These are phyloP conservation scores for Melospiza georgiana DNA, from an alignment of 2,113 vertebrate genomes.

Conservation along the genomic window DNA sequence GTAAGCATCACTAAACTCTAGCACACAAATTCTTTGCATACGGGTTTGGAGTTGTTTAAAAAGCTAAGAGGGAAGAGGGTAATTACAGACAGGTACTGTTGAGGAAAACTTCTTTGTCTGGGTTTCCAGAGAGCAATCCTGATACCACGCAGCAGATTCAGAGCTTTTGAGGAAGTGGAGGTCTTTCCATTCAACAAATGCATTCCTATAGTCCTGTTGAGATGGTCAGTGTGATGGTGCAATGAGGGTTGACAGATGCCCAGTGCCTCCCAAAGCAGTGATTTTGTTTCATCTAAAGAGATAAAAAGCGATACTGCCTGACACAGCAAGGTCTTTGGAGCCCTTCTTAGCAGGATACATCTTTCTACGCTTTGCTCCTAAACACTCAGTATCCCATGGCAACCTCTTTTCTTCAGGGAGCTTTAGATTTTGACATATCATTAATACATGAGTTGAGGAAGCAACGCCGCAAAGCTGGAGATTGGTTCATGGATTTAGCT, in stretches of 20 bases:
- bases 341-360: constrained; percentile 32
- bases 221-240: constrained; percentile 24
- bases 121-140: neutral
- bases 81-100: neutral
- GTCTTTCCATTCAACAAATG: neutral
- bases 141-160: neutral
- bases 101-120: neutral
- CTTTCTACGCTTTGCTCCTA: constrained; percentile 27
- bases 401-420: constrained; percentile 69
- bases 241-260: constrained; percentile 33
- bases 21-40: neutral
- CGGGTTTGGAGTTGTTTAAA: neutral
- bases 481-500: constrained; percentile 56
- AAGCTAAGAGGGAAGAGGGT: neutral
- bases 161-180: neutral
- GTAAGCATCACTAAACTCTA: neutral
- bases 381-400: constrained; percentile 67
- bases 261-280: constrained; percentile 32
- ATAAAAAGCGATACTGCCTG: constrained; percentile 47
- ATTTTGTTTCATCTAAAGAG: constrained; percentile 50
- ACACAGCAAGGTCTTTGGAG: constrained; percentile 50
- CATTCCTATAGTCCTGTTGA: neutral
- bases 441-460: constrained; percentile 68
- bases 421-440: constrained; percentile 67
- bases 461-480: constrained; percentile 50